These are phyloP conservation scores for Xylocopa sonorina DNA, from an alignment of 1,140 invertebrate genomes.

Conservation along the genomic window DNA sequence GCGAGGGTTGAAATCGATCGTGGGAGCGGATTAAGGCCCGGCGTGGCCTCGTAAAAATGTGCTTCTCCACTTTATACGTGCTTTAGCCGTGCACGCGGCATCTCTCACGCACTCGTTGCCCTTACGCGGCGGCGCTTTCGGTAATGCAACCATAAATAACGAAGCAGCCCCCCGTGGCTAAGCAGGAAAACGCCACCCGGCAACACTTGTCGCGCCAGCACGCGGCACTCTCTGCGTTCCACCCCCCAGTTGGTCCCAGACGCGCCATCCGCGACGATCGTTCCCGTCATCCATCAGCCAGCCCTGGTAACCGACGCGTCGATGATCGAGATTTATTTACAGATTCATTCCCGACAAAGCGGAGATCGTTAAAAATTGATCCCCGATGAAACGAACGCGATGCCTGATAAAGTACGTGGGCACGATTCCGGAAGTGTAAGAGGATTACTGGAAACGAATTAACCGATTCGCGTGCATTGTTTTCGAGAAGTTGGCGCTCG, in stretches of 20 bases:
- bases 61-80: conserved; percentile 66
- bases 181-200: conserved; percentile 32
- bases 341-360: conserved; percentile 13
- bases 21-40: conserved; percentile 60
- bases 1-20: conserved; percentile 57
- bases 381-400: conserved; percentile 23
- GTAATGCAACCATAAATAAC: conserved; percentile 72
- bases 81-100: conserved; percentile 62
- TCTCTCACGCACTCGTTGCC: conserved; percentile 66
- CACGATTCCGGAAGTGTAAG: not conserved
- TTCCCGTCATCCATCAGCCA: no score
- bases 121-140: conserved; percentile 59
- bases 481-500: conserved; percentile 1
- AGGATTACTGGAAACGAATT: conserved; percentile 30
- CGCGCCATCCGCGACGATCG: no score
- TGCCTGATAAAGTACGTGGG: conserved; percentile 7
- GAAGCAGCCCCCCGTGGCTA: conserved; percentile 46
- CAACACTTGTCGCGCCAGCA: conserved; percentile 18
- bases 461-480: conserved; percentile 19
- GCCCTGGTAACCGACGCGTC: no score
- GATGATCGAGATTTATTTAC: no score
- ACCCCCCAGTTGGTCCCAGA: no score
- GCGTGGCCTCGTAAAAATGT: conserved; percentile 63
- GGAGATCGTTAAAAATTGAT: conserved; percentile 4
- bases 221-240: no score